Conservation (phyloP, 2,797 vertebrate species). For the Babyrousa celebensis region DNA sequence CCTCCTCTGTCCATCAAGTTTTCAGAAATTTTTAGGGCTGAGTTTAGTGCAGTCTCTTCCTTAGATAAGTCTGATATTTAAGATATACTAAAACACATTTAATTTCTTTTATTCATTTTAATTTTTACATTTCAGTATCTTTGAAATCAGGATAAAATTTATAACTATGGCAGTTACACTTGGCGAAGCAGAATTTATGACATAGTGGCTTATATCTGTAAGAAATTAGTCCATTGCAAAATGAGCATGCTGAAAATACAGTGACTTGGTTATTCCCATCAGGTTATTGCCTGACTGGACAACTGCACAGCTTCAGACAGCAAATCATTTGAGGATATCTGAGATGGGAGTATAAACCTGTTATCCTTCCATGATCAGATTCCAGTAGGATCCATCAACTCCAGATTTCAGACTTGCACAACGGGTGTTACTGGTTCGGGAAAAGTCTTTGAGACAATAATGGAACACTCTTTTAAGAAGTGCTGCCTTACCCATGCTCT, state of each 20-base stretch:
- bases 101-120: background rate
- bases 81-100: background rate
- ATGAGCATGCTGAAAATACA: background rate
- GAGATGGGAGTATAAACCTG: background rate
- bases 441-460: background rate
- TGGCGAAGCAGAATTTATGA: background rate
- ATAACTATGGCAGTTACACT: background rate
- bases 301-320: background rate
- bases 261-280: background rate
- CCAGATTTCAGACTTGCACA: slow-evolving; percentile 18
- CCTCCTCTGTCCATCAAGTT: background rate
- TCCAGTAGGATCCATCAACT: background rate
- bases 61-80: background rate
- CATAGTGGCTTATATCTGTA: background rate
- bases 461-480: background rate
- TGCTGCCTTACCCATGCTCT: background rate
- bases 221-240: background rate
- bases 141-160: background rate
- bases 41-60: background rate
- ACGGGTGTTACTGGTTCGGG: background rate
- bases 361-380: background rate
- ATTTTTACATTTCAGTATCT: background rate
- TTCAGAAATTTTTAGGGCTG: slow-evolving; percentile 13
- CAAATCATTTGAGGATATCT: background rate
- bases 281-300: background rate